Evolutionary conservation across 2,888 invertebrate genomes (phyloP).

Genomic region (Rhamnusium bicolor): DNA sequence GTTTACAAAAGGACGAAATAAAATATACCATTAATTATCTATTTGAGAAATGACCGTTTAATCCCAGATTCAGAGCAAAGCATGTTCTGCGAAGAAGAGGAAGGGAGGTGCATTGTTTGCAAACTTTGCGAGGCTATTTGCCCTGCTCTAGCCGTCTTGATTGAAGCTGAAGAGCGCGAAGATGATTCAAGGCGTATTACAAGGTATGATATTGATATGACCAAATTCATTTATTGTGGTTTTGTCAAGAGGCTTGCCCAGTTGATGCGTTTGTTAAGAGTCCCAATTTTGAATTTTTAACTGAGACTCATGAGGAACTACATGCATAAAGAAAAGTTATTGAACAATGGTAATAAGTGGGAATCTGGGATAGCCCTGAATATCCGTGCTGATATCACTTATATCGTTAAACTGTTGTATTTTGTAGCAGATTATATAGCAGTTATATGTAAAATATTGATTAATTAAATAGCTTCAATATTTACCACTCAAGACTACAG

Average conservation of each 20-base stretch:
- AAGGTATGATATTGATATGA: constrained; percentile 99
- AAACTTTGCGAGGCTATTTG: constrained; percentile 99
- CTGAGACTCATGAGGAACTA: constrained; percentile 98
- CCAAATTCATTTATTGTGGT: constrained; percentile 99
- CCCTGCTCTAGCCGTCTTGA: constrained; percentile 99
- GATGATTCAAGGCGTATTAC: constrained; percentile 98
- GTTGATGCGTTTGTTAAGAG: constrained; percentile 99
- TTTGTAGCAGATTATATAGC: constrained; percentile 13
- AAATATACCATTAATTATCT: constrained; percentile 99
- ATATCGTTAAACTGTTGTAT: constrained; percentile 80
- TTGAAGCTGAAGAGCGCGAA: constrained; percentile 97
- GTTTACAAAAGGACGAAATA: too few species aligned
- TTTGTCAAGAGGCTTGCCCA: constrained; percentile 99
- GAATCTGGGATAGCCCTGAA: constrained; percentile 99
- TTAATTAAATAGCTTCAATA: too few species aligned
- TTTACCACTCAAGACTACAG: too few species aligned
- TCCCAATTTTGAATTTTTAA: constrained; percentile 99
- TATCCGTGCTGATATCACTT: constrained; percentile 98
- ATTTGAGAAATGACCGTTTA: constrained; percentile 98
- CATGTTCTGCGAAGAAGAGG: constrained; percentile 97
- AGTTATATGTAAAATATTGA: constrained; percentile 7
- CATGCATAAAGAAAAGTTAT: constrained; percentile 97
- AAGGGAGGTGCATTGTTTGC: constrained; percentile 99
- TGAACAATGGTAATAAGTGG: constrained; percentile 99
- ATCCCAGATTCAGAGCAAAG: constrained; percentile 97